Evolutionary conservation across 2,797 vertebrate species (phyloP).

Genomic region (Enteromius treurensis): DNA sequence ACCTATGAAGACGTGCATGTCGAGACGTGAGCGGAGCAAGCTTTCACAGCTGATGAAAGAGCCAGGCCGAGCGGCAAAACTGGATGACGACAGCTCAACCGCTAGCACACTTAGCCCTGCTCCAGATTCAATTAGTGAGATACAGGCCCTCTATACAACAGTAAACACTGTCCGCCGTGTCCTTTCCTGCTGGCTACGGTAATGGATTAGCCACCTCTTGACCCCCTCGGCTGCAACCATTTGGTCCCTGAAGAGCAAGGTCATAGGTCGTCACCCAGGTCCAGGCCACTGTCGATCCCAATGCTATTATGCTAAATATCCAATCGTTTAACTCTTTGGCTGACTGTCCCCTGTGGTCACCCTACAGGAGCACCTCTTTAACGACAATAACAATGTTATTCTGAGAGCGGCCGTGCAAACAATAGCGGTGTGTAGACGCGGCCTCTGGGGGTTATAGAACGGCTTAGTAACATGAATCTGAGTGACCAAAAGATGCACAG

Average conservation of each 20-base stretch:
- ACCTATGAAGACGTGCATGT: neutral
- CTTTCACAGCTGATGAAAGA: slow-evolving; percentile 13
- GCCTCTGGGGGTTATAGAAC: neutral
- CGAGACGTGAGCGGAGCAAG: neutral
- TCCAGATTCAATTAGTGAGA: slow-evolving; percentile 22
- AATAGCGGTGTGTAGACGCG: neutral
- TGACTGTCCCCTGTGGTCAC: slow-evolving; percentile 3
- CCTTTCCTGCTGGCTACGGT: slow-evolving; percentile 38
- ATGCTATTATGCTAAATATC: slow-evolving; percentile 47
- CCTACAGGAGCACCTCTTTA: neutral
- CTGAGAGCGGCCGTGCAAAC: slow-evolving; percentile 17
- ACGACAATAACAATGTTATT: neutral
- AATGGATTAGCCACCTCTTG: slow-evolving; percentile 49
- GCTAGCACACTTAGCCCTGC: neutral
- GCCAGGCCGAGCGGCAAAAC: neutral
- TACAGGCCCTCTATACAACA: neutral
- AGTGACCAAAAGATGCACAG: slow-evolving; percentile 13
- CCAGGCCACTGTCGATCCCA: neutral
- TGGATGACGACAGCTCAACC: slow-evolving; percentile 15
- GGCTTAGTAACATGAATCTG: slow-evolving; percentile 33
- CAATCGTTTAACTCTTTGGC: slow-evolving; percentile 47
- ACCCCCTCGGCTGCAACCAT: slow-evolving; percentile 26
- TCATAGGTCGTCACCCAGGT: slow-evolving; percentile 15
- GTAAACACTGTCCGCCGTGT: slow-evolving; percentile 33
- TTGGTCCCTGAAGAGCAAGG: slow-evolving; percentile 34